A percentile compares a stretch with the other conserved stretches of the same genome.
Conservation (phyloP, 2,113 vertebrate genomes). For the Gracilinanus agilis region DNA sequence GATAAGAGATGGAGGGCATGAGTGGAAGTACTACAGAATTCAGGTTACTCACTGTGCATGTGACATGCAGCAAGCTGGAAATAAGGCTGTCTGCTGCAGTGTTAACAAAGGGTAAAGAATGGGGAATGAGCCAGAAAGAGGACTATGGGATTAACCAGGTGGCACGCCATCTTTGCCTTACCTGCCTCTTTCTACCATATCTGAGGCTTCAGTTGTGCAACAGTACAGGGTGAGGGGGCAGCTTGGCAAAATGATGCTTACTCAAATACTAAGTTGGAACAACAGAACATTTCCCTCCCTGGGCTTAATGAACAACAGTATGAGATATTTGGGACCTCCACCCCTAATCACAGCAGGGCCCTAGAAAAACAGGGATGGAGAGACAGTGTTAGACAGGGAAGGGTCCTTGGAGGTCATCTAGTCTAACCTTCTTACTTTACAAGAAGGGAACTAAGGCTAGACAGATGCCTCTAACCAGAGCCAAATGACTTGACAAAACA, state of each 20-base stretch:
- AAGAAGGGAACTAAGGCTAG: background rate
- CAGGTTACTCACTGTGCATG: background rate
- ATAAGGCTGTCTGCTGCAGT: background rate
- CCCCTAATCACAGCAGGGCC: background rate
- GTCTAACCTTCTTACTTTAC: background rate
- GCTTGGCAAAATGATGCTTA: background rate
- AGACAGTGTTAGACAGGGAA: background rate
- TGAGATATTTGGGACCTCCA: background rate
- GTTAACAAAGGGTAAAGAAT: background rate
- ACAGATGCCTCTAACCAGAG: background rate
- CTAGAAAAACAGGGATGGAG: background rate
- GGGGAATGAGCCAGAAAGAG: background rate
- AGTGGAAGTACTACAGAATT: background rate
- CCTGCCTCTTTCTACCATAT: background rate
- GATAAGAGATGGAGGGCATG: fast-evolving
- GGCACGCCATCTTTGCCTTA: background rate
- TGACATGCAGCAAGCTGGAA: background rate
- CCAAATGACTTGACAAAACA: background rate
- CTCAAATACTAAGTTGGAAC: too few relatives aligned
- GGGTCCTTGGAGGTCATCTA: background rate
- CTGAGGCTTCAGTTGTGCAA: background rate
- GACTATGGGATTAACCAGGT: background rate
- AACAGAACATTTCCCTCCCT: background rate
- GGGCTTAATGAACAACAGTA: background rate
- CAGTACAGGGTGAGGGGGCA: background rate